phyloP scores from a whole-genome alignment of 2,888 invertebrate species.

The Drosophila lacicola region DNA sequence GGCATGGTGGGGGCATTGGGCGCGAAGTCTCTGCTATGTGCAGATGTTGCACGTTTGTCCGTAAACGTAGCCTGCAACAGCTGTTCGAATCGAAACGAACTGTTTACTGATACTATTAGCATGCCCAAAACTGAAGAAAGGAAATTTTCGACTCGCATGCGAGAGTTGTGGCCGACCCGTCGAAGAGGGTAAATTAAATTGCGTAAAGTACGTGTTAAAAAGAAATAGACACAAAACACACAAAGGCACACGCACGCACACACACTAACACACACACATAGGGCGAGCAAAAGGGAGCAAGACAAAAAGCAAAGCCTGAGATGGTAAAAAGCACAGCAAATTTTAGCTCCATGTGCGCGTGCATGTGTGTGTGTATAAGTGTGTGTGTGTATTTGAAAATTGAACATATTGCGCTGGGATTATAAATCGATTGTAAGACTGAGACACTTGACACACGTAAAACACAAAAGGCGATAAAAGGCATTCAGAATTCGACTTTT shows the following conservation, averaged over 20 bases:
- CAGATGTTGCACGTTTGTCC: conserved; percentile 45
- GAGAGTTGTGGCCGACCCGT: conserved; percentile 11
- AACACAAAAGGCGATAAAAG: conserved; percentile 29
- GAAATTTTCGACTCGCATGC: conserved; percentile 3
- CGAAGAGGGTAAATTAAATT: conserved; percentile 55
- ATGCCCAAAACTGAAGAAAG: conserved; percentile 10
- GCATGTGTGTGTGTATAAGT: conserved; percentile 6
- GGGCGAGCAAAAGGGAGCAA: not conserved
- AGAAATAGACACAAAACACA: conserved; percentile 23
- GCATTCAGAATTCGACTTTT: conserved; percentile 10
- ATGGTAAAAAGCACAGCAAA: conserved; percentile 42
- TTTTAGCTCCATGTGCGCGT: not conserved
- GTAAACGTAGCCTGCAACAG: conserved; percentile 37
- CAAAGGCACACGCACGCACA: conserved; percentile 1
- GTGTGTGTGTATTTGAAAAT: conserved; percentile 39
- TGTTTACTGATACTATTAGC: conserved; percentile 31
- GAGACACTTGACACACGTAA: conserved; percentile 46
- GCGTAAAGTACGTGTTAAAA: conserved; percentile 46
- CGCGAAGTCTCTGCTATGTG: conserved; percentile 16
- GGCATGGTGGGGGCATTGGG: not conserved
- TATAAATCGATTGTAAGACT: conserved; percentile 54
- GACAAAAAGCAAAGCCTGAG: conserved; percentile 12
- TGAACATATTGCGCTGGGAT: conserved; percentile 56
- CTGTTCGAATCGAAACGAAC: conserved; percentile 31
- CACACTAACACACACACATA: not conserved